A percentile compares a stretch with the other conserved stretches of the same genome.
These are phyloP conservation scores for Hymenochirus boettgeri DNA, from an alignment of 2,113 vertebrate species.

Conservation along the genomic window DNA sequence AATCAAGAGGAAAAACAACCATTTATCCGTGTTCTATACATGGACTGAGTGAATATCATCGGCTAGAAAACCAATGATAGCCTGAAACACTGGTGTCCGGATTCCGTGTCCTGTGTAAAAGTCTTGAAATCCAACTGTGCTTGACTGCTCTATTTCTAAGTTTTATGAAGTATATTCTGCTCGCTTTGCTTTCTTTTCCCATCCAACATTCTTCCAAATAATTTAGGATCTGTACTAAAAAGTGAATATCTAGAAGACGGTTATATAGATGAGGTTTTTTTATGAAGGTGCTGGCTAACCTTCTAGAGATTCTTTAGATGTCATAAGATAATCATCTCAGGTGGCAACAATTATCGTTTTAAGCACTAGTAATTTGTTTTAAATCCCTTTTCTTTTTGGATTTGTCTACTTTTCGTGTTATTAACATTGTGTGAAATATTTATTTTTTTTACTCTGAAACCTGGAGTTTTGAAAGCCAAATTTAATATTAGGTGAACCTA, in stretches of 20 bases:
- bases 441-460: background rate
- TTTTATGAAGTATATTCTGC: no score
- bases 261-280: background rate
- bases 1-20: no score
- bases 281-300: background rate
- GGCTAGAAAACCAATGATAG: no score
- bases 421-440: background rate
- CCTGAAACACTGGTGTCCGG: no score
- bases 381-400: background rate
- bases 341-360: background rate
- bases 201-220: background rate
- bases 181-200: no score
- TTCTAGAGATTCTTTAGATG: background rate
- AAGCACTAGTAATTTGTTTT: background rate
- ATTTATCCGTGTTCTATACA: no score
- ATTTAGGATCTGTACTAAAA: no score
- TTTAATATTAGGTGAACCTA: background rate
- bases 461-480: background rate
- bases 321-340: slow-evolving; percentile 18
- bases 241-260: no score
- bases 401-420: background rate
- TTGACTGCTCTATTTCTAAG: no score
- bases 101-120: no score
- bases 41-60: no score
- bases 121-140: no score